A percentile compares a stretch with the other conserved stretches of the same genome.
phyloP scores from a whole-genome alignment of 2,888 invertebrate genomes.

The Tinea pellionella region DNA sequence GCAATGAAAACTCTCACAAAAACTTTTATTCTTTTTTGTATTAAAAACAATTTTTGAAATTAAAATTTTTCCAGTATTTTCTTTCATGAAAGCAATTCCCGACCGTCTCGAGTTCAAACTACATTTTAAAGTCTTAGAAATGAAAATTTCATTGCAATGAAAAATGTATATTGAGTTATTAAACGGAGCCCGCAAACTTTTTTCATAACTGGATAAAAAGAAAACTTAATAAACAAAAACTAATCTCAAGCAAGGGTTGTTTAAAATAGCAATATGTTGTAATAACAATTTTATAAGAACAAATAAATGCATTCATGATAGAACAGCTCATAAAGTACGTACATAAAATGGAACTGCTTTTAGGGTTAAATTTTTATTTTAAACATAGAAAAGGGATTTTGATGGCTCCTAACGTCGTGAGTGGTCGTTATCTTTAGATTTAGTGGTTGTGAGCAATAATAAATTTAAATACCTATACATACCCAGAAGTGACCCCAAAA shows the following conservation, averaged over 20 bases:
- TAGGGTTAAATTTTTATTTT: conserved; percentile 67
- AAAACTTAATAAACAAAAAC: conserved; percentile 7
- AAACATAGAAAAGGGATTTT: conserved; percentile 66
- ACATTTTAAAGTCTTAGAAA: not conserved
- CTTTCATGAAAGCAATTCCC: not conserved
- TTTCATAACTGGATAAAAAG: conserved; percentile 12
- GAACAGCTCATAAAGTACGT: conserved; percentile 40
- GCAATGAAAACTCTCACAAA: too few species aligned
- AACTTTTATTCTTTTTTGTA: too few species aligned
- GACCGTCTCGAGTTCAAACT: not conserved
- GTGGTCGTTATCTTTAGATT: conserved; percentile 55
- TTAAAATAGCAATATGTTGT: conserved; percentile 34
- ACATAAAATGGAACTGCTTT: conserved; percentile 53
- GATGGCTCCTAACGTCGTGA: conserved; percentile 56
- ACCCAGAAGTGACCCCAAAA: too few species aligned
- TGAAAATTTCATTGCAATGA: conserved; percentile 8
- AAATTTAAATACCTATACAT: too few species aligned
- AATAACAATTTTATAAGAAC: conserved; percentile 51
- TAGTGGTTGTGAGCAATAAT: conserved; percentile 45
- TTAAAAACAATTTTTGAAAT: not conserved
- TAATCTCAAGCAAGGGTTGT: conserved; percentile 23
- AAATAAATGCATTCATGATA: conserved; percentile 49
- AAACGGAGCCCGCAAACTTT: conserved; percentile 31
- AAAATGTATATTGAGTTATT: conserved; percentile 20
- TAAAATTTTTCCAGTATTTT: not conserved